phyloP scores from a whole-genome alignment of 2,888 invertebrate species.

The Clepsis dumicolana region DNA sequence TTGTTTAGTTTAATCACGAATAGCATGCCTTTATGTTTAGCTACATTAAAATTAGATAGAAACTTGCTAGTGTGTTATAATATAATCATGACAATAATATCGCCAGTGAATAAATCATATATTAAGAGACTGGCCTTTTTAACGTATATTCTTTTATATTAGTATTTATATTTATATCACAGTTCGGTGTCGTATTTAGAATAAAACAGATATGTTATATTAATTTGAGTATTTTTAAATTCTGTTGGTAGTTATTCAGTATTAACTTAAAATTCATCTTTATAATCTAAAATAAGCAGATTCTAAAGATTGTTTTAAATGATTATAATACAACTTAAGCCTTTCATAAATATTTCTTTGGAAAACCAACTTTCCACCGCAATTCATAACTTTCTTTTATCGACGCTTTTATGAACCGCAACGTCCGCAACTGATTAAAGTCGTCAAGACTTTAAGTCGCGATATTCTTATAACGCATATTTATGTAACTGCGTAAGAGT shows the following conservation, averaged over 20 bases:
- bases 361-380: slow-evolving; percentile 1
- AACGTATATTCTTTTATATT: not conserved
- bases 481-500: slow-evolving; percentile 13
- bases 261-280: too few species aligned
- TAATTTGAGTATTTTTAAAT: not conserved
- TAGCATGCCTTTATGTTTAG: not conserved
- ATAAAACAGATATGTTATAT: too few species aligned
- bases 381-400: slow-evolving; percentile 1
- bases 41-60: not conserved
- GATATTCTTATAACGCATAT: not conserved
- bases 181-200: too few species aligned
- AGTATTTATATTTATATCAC: not conserved
- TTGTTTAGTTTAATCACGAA: not conserved
- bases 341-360: not conserved
- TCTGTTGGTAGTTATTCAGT: too few species aligned
- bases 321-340: not conserved
- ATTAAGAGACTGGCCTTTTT: not conserved
- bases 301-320: too few species aligned
- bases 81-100: not conserved
- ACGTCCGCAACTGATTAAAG: not conserved
- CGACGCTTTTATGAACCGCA: not conserved
- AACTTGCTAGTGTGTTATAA: not conserved
- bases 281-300: too few species aligned
- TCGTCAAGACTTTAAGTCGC: not conserved
- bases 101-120: not conserved